Percentiles rank a stretch among this genome's conserved stretches.
Evolutionary conservation across 2,113 vertebrate genomes (phyloP).

Genomic region (Lota lota): DNA sequence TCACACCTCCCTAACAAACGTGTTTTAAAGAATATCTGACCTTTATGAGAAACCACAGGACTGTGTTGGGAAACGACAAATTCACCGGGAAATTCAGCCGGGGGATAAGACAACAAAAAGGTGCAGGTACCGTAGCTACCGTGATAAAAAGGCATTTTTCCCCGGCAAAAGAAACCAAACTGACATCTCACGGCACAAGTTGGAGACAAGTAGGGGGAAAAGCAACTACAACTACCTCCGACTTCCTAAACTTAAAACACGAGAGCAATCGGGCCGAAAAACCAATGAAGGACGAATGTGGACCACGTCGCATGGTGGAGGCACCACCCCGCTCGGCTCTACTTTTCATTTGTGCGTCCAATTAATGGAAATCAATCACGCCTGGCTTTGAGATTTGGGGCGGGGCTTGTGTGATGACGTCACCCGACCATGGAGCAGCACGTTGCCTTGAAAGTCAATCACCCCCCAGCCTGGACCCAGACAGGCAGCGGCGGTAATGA

Average conservation of each 20-base stretch:
- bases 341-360: conserved; percentile 56
- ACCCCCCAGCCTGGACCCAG: background rate
- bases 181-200: background rate
- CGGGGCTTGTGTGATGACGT: conserved; percentile 49
- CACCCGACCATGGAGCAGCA: conserved; percentile 34
- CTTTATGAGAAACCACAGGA: conserved; percentile 55
- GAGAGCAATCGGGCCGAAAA: background rate
- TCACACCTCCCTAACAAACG: conserved; percentile 29
- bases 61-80: conserved; percentile 26
- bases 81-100: conserved; percentile 9
- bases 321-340: conserved; percentile 23
- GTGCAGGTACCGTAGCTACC: background rate
- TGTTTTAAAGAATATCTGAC: conserved; percentile 55
- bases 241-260: background rate
- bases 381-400: conserved; percentile 54
- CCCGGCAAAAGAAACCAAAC: conserved; percentile 1
- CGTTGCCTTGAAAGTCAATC: conserved; percentile 55
- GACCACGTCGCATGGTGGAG: conserved; percentile 9
- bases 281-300: conserved; percentile 22
- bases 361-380: conserved; percentile 71
- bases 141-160: conserved; percentile 4
- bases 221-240: background rate
- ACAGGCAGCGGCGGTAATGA: background rate
- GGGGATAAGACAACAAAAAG: background rate
- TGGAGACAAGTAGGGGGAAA: conserved; percentile 2